Base-by-base conservation (phyloP, 1,140 invertebrate species). In the Atta colombica region DNA sequence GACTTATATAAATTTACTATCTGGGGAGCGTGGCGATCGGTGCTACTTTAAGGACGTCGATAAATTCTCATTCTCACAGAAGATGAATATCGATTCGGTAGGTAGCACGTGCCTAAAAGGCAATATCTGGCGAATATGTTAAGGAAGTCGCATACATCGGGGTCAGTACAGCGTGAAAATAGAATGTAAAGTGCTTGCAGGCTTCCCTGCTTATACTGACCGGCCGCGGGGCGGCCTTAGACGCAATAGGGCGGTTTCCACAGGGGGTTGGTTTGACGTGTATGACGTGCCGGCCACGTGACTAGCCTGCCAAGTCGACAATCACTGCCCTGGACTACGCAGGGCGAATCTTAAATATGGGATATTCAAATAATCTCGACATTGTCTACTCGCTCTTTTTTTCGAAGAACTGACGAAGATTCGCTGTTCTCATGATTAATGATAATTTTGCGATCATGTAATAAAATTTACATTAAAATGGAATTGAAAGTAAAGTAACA, bases 101-200 rank as follows among this genome's bases (percentile, higher is more conserved):
- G 71, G 87, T 88, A 92, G 91, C 92, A 94, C 93, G 93, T 93
- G 93, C 93, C 91, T n/a, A 92, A 90, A 81, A 91, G 90, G 88
- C 93, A 94, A 94, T 95, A 94, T 93, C 93, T 93, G 92, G 89
- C 89, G 91, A 93, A 94, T 94, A 94, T 90, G 92, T 89, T 91
- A 89, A 94, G 89, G 87, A 93, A 95, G 93, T 93, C 93, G 93
- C 93, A 94, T 94, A 94, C 93, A 94, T 94, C 92, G 92, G 91
- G 93, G 92, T 95, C 94, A 94, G 92, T 94, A 94, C 91, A 95
- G 94, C 94, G 94, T 95, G 93, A 95, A 95, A 95, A 95, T 95
- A 94, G 93, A 95, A 95, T 95, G 94, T 95, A 94, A 95, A 95
- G 93, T 92, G 92, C 87, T 93, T 89, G 87, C 87, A 90, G 66